Evolutionary conservation across 2,113 vertebrate genomes (phyloP).

Genomic region (Ciconia stormi): DNA sequence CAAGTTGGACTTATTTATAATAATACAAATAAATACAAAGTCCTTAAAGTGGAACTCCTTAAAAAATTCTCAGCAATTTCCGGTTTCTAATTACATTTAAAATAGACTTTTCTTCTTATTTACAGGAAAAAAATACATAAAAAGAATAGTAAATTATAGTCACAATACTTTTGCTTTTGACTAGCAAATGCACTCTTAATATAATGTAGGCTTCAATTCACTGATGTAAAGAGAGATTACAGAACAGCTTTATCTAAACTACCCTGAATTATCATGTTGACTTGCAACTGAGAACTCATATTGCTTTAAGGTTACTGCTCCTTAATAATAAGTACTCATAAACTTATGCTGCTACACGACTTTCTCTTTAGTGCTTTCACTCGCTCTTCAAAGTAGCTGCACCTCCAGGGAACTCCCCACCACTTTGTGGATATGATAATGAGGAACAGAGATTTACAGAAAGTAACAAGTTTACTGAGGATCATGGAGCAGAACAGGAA

Average conservation of each 20-base stretch:
- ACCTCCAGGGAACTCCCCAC: not conserved
- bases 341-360: not conserved
- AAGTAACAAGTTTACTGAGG: not conserved
- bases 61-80: not conserved
- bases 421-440: not conserved
- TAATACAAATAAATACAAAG: not conserved
- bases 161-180: not conserved
- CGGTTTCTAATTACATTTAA: not conserved
- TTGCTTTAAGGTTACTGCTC: not conserved
- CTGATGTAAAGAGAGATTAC: not conserved
- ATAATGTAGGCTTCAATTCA: not conserved
- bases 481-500: not conserved
- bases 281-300: not conserved
- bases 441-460: not conserved
- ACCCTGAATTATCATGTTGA: not conserved
- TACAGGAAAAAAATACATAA: not conserved
- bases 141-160: not conserved
- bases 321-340: not conserved
- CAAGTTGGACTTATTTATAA: not conserved
- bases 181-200: not conserved
- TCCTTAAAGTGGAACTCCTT: not conserved
- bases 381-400: not conserved
- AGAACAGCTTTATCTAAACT: not conserved
- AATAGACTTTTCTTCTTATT: not conserved
- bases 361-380: not conserved